Evolutionary conservation across 2,888 invertebrate genomes (phyloP).

Genomic region (Synergus gifuensis): DNA sequence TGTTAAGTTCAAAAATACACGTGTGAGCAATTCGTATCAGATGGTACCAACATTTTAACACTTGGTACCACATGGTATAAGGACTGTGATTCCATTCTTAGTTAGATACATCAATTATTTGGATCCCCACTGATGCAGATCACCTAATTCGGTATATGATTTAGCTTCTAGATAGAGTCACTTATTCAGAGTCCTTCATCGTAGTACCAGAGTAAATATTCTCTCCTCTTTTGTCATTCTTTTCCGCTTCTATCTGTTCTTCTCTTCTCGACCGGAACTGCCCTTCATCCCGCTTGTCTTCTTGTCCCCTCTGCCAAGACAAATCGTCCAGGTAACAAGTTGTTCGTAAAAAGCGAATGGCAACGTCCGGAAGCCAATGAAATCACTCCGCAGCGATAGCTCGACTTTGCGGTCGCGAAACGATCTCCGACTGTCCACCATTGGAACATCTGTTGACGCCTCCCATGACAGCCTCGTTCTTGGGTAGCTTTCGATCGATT

Average conservation of each 20-base stretch:
- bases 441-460: constrained; percentile 37
- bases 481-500: constrained; percentile 8
- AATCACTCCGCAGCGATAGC: constrained; percentile 29
- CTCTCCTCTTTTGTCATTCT: background rate
- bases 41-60: background rate
- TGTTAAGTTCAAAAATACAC: background rate
- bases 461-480: constrained; percentile 30
- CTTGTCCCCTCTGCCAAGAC: constrained; percentile 54
- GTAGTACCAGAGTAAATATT: constrained; percentile 1
- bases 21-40: background rate
- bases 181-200: constrained; percentile 47
- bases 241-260: constrained; percentile 15
- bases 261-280: constrained; percentile 36
- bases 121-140: constrained; percentile 57
- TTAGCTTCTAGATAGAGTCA: constrained; percentile 72
- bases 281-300: constrained; percentile 8
- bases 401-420: constrained; percentile 33
- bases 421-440: constrained; percentile 38
- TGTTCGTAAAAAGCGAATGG: constrained; percentile 66
- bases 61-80: background rate
- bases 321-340: constrained; percentile 71
- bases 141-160: constrained; percentile 72
- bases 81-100: background rate
- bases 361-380: constrained; percentile 46
- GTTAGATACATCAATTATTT: background rate